A percentile compares a stretch with the other conserved stretches of the same genome.
Evolutionary conservation across 2,888 invertebrate genomes (phyloP).

Genomic region (Harpalus rufipes): DNA sequence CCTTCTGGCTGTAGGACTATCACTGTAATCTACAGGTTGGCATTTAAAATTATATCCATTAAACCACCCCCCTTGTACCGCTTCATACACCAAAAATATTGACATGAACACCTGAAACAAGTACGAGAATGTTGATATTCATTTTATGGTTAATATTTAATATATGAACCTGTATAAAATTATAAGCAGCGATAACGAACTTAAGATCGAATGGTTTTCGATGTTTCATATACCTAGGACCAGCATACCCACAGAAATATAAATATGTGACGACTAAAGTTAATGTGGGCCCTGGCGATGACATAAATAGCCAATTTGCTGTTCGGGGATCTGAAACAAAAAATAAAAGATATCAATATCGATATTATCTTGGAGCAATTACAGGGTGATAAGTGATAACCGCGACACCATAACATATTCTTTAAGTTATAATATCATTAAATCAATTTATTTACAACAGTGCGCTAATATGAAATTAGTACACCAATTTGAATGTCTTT

Average conservation of each 20-base stretch:
- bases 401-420: too few species aligned
- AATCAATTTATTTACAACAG: too few species aligned
- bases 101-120: not conserved
- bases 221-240: constrained; percentile 91
- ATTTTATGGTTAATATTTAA: not conserved
- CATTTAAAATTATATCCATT: constrained; percentile 85
- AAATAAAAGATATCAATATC: too few species aligned
- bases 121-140: not conserved
- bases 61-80: constrained; percentile 75
- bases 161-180: constrained; percentile 88
- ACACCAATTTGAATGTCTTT: too few species aligned
- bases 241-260: constrained; percentile 87
- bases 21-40: constrained; percentile 85
- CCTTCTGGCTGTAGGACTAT: constrained; percentile 80
- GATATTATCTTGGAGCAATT: too few species aligned
- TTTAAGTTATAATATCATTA: too few species aligned
- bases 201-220: constrained; percentile 90
- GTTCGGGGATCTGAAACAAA: constrained; percentile 82
- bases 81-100: constrained; percentile 71
- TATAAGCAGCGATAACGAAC: constrained; percentile 88
- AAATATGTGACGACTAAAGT: constrained; percentile 84
- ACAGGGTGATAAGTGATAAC: too few species aligned
- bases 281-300: constrained; percentile 84
- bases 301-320: constrained; percentile 86
- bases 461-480: too few species aligned